Evolutionary conservation across 2,888 invertebrate genomes (phyloP).

Genomic region (Drosophila neonasuta): DNA sequence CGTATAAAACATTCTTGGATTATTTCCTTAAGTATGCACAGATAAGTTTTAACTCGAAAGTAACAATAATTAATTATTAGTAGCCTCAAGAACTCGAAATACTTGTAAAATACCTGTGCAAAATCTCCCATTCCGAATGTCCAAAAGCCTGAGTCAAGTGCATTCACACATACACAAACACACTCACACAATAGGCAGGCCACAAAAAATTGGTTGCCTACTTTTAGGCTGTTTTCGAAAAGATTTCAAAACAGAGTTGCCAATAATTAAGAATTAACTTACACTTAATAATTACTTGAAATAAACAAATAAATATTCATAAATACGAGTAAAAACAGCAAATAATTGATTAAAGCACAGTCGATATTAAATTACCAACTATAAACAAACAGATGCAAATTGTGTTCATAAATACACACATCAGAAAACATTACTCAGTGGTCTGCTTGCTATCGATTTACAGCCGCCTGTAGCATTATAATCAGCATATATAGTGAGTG

Average conservation of each 20-base stretch:
- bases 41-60: too few species aligned
- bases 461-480: constrained; percentile 36
- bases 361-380: constrained; percentile 2
- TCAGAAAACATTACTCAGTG: constrained; percentile 16
- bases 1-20: too few species aligned
- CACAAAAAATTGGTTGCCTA: constrained; percentile 13
- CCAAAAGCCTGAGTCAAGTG: too few species aligned
- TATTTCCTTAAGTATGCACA: too few species aligned
- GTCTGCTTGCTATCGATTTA: constrained; percentile 35
- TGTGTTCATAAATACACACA: constrained; percentile 8
- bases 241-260: neutral
- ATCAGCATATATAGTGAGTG: constrained; percentile 34
- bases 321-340: neutral
- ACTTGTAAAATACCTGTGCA: too few species aligned
- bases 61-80: too few species aligned
- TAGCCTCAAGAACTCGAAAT: too few species aligned
- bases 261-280: neutral
- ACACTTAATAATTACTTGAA: neutral
- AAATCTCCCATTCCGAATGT: neutral
- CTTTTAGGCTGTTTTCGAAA: constrained; percentile 14
- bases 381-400: constrained; percentile 8
- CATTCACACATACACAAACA: neutral
- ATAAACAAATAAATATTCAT: neutral
- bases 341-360: neutral
- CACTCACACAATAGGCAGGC: too few species aligned